These are phyloP conservation scores for Tonatia bakeri DNA, from an alignment of 2,113 vertebrate species.

Conservation along the genomic window DNA sequence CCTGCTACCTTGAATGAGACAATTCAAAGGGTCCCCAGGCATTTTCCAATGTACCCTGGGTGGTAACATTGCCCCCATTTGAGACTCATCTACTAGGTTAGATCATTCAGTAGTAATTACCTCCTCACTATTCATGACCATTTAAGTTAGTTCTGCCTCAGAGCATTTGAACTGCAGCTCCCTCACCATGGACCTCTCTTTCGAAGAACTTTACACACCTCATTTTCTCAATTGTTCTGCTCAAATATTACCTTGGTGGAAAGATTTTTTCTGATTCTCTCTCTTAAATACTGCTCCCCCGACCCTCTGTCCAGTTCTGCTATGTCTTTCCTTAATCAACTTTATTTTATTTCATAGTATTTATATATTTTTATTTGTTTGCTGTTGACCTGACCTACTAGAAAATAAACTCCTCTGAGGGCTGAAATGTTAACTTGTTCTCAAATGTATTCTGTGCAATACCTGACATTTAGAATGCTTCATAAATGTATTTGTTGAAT, in stretches of 20 bases:
- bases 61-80: rapidly evolving
- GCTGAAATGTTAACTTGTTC: not conserved
- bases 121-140: not conserved
- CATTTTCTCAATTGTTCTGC: not conserved
- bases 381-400: not conserved
- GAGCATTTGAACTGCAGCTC: rapidly evolving
- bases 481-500: not conserved
- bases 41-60: rapidly evolving
- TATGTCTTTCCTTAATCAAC: not conserved
- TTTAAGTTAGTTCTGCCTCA: rapidly evolving
- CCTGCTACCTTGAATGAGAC: not conserved
- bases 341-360: not conserved
- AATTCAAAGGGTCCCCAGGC: not conserved
- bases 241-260: not conserved
- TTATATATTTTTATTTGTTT: not conserved
- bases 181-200: not conserved
- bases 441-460: not conserved
- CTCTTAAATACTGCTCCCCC: not conserved
- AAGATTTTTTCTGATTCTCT: too few relatives aligned
- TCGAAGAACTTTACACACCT: rapidly evolving
- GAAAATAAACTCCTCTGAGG: not conserved
- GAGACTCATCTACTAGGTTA: not conserved
- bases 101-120: not conserved
- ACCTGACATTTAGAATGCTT: not conserved
- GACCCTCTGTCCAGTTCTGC: rapidly evolving